Conservation (phyloP, 2,888 invertebrate species). For the Caenorhabditis parvicauda region DNA sequence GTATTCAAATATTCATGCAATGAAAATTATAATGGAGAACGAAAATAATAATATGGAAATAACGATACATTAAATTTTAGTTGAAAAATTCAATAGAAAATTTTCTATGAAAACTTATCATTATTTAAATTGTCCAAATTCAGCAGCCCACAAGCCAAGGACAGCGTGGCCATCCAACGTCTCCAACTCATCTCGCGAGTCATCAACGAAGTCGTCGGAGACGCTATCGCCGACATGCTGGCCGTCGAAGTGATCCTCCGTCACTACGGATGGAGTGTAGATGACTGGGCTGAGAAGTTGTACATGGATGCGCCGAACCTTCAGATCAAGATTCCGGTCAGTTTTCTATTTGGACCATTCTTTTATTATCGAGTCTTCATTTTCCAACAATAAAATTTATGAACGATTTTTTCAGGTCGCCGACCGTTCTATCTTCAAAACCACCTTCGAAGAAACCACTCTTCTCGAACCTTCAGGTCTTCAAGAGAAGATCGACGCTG, state of each 20-base stretch:
- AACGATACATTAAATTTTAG: too few species aligned
- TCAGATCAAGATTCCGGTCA: constrained; percentile 83
- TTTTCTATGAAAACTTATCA: not conserved
- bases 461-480: constrained; percentile 77
- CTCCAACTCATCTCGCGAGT: constrained; percentile 39
- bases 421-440: constrained; percentile 82
- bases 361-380: not conserved
- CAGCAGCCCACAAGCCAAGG: constrained; percentile 4
- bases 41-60: too few species aligned
- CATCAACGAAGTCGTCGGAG: constrained; percentile 72
- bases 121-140: not conserved
- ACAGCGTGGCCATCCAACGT: constrained; percentile 7
- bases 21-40: too few species aligned
- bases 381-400: not conserved
- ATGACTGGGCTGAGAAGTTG: constrained; percentile 75
- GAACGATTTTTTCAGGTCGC: constrained; percentile 63
- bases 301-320: constrained; percentile 85
- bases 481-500: constrained; percentile 72
- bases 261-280: constrained; percentile 76
- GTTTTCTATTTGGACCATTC: too few species aligned
- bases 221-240: constrained; percentile 92
- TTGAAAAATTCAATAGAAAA: not conserved
- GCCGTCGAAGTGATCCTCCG: constrained; percentile 86
- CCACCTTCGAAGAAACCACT: constrained; percentile 81
- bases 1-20: too few species aligned